Percentiles rank a stretch among this genome's conserved stretches.
Conservation (phyloP, 2,797 vertebrate genomes). For the Pogoniulus pusillus region DNA sequence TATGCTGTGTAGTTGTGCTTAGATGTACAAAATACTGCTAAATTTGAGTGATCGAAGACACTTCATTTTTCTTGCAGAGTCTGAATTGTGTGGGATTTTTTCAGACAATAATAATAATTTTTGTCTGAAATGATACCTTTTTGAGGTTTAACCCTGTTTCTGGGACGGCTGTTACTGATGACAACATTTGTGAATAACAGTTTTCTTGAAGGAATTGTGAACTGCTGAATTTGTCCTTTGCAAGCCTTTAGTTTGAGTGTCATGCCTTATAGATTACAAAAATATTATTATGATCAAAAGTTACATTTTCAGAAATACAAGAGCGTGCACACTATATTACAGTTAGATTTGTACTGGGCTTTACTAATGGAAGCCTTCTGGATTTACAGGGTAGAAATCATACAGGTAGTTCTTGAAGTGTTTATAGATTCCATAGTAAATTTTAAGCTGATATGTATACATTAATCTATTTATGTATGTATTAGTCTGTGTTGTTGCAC, state of each 20-base stretch:
- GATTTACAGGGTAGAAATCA: background rate
- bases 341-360: too few species aligned
- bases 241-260: background rate
- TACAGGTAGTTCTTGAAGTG: background rate
- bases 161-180: background rate
- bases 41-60: background rate
- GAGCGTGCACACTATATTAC: background rate
- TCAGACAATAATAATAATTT: background rate
- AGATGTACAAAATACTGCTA: background rate
- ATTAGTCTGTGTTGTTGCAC: background rate
- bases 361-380: background rate
- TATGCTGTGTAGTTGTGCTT: background rate
- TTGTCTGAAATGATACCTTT: background rate
- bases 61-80: background rate
- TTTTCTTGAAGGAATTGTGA: background rate
- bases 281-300: background rate
- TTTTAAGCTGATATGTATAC: background rate
- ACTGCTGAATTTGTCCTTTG: background rate
- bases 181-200: background rate
- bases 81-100: background rate
- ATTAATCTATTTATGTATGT: background rate
- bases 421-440: background rate
- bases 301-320: background rate
- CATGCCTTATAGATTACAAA: background rate
- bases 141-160: background rate